Conservation (phyloP, 2,113 vertebrate genomes). For the Erpornis zantholeuca region DNA sequence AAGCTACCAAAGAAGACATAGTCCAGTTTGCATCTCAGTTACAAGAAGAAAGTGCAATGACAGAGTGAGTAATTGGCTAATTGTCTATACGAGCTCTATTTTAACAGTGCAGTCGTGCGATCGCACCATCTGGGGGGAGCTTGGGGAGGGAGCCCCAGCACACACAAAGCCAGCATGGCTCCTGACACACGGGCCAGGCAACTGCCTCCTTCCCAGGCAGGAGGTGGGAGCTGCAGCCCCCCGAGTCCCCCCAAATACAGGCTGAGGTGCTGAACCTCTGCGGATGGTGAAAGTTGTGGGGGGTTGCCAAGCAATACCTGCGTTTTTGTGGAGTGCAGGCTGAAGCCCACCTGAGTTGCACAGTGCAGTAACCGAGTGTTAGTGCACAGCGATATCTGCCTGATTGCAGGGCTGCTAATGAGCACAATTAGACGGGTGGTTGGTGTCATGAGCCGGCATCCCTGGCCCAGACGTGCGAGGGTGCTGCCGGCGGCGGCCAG, state of each 20-base stretch:
- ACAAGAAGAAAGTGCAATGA: slow-evolving; percentile 65
- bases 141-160: slow-evolving; percentile 29
- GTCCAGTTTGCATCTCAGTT: slow-evolving; percentile 67
- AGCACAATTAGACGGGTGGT: neutral
- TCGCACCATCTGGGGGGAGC: slow-evolving; percentile 63
- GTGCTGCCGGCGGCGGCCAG: neutral
- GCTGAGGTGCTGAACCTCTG: neutral
- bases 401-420: neutral
- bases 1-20: slow-evolving; percentile 67
- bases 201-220: slow-evolving; percentile 8
- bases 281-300: fast-evolving
- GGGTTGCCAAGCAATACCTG: neutral
- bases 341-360: neutral
- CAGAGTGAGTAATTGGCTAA: slow-evolving; percentile 66
- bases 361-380: neutral
- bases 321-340: fast-evolving
- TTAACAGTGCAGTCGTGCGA: slow-evolving; percentile 65
- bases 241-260: fast-evolving
- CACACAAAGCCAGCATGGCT: slow-evolving; percentile 26
- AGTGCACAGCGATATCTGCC: neutral
- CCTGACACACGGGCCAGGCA: neutral
- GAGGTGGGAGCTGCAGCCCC: neutral
- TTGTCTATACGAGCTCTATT: slow-evolving; percentile 61
- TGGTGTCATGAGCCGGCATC: neutral
- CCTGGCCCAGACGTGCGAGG: neutral